Evolutionary conservation across 2,888 invertebrate species (phyloP).

Genomic region (Drosophila quasianomalipes): DNA sequence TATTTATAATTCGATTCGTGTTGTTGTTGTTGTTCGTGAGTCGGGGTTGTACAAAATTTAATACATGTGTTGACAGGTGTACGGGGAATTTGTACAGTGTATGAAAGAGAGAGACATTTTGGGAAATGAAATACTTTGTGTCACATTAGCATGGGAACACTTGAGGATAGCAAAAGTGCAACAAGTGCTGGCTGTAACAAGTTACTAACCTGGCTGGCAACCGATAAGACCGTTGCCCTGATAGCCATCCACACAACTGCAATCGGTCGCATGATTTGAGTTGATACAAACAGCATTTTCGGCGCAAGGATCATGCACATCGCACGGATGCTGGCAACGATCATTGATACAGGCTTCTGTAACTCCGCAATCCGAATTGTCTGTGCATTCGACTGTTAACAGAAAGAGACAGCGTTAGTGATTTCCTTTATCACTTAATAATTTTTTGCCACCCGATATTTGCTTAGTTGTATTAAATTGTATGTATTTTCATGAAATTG

Average conservation of each 20-base stretch:
- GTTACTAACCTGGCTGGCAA: constrained; percentile 90
- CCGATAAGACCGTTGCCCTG: constrained; percentile 94
- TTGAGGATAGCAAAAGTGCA: constrained; percentile 57
- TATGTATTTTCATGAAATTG: constrained; percentile 34
- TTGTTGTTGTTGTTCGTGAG: constrained; percentile 50
- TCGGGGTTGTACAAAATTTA: constrained; percentile 60
- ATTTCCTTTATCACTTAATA: background rate
- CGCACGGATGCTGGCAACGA: constrained; percentile 95
- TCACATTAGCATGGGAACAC: constrained; percentile 61
- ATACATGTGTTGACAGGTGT: constrained; percentile 72
- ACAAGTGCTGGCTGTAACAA: constrained; percentile 53
- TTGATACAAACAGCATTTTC: constrained; percentile 94
- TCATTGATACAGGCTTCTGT: constrained; percentile 94
- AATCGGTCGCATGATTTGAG: constrained; percentile 94
- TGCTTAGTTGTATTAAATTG: constrained; percentile 38
- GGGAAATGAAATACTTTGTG: constrained; percentile 51
- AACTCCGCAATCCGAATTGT: constrained; percentile 93
- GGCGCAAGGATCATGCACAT: constrained; percentile 93
- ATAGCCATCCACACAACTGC: constrained; percentile 93
- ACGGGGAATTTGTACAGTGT: constrained; percentile 83
- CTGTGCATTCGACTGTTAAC: constrained; percentile 92
- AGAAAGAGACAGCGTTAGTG: constrained; percentile 10
- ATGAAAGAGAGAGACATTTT: constrained; percentile 60
- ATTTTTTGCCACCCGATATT: background rate
- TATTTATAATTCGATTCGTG: constrained; percentile 62